These are phyloP conservation scores for Phymanthus crucifer DNA, from an alignment of 92 coral and sea anemone species.

Conservation along the genomic window DNA sequence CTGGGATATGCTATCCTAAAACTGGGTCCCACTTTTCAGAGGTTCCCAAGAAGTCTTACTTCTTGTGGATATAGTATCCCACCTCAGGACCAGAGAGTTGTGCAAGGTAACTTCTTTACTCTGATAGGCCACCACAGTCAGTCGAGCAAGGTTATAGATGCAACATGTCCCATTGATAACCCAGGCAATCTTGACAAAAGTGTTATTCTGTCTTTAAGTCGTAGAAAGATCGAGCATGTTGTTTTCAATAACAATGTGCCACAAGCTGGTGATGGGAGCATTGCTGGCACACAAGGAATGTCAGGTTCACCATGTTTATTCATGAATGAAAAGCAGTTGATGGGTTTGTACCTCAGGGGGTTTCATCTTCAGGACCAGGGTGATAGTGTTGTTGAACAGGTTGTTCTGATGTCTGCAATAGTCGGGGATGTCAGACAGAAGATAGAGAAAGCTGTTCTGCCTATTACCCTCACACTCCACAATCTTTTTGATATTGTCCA, in stretches of 20 bases:
- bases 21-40: neutral
- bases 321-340: neutral
- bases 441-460: neutral
- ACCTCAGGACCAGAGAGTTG: neutral
- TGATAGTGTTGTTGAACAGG: slow-evolving; percentile 7
- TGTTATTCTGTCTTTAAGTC: slow-evolving; percentile 1
- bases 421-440: slow-evolving; percentile 2
- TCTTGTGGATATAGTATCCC: neutral
- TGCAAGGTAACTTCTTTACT: neutral
- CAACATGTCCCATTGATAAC: neutral
- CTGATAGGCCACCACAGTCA: neutral
- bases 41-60: neutral
- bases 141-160: neutral
- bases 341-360: neutral
- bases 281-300: neutral
- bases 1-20: neutral
- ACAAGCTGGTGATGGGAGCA: neutral
- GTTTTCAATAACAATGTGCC: neutral
- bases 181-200: slow-evolving; percentile 1
- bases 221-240: neutral
- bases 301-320: slow-evolving; percentile 6
- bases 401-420: slow-evolving; percentile 5
- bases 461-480: neutral
- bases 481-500: neutral
- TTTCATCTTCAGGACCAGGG: slow-evolving; percentile 2